Conservation (phyloP, 2,113 vertebrate species). For the Elaphurus davidianus region DNA sequence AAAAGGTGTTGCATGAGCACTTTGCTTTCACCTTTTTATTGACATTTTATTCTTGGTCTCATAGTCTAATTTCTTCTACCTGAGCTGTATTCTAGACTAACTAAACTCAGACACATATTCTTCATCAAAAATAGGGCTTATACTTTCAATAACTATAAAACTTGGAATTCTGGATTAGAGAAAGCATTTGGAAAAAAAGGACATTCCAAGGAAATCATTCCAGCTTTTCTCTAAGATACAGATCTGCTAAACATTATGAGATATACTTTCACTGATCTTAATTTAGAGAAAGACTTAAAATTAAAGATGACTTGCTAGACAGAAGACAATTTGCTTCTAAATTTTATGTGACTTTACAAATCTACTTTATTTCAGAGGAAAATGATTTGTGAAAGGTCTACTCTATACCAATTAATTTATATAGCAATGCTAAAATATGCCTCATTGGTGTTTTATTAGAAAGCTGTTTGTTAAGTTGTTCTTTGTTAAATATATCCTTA, state of each 20-base stretch:
- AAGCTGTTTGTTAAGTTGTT: neutral
- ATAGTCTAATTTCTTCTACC: neutral
- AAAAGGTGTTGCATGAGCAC: neutral
- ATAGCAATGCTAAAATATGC: neutral
- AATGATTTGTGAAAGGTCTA: neutral
- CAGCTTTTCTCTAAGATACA: neutral
- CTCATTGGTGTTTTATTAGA: neutral
- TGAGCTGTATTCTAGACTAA: neutral
- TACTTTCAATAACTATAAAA: neutral
- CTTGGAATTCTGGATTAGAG: neutral
- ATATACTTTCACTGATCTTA: neutral
- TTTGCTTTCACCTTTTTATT: neutral
- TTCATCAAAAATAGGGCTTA: neutral
- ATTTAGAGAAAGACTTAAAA: conserved; percentile 12
- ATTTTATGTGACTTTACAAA: conserved; percentile 20
- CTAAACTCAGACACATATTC: neutral
- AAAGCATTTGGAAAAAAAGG: neutral
- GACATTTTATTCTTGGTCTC: neutral
- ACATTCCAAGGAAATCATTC: neutral
- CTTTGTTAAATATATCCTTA: neutral
- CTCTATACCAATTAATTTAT: neutral
- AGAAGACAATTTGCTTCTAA: conserved; percentile 1
- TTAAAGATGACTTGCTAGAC: neutral
- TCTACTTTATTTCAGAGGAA: neutral
- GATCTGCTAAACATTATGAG: neutral